Base-by-base conservation (phyloP, 2,888 invertebrate species). In the Meliscaeva auricollis region DNA sequence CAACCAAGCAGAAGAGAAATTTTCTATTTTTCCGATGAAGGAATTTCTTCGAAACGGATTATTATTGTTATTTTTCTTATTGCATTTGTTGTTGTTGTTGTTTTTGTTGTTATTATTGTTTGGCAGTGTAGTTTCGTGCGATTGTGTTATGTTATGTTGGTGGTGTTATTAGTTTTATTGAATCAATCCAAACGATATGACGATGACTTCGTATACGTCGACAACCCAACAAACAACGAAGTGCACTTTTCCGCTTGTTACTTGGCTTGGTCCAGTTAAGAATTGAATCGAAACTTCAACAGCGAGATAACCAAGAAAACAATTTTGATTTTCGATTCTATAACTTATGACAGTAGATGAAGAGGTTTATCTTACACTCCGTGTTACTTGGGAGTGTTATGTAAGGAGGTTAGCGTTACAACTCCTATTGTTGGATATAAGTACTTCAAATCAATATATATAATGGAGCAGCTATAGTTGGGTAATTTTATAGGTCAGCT, bases 241-340 rank as follows among this genome's bases (percentile, higher is more conserved):
- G 87, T 87, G 87, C 75, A 87, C 83, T 88, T 87, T 88, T 88
- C 88, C 87, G 87, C 87, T 88, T 87, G 87, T 88, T 88, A 88
- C 85, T 87, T 87, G 83, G 81, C 69, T 87, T 87, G 87, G 87
- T 87, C 87, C 87, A 87, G 87, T 87, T 87, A 77, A 75, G 74
- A 38, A 35, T 20, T 7, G 13, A 66, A 35, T 35, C 13, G 30
- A 60, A 60, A 6, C 9, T 41, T 3, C 41, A 8, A 66, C 11
- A 81, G n/a, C n/a, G n/a, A n/a, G 82, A 77, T 87, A 85, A 73
- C 87, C 87, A 85, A 83, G 85, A 85, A 83, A 83, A 87, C 78
- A 78, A 85, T 85, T 85, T 82, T 80, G 81, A 82, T 87, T 77
- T 88, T 76, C 3, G 17, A 68, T 56, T 79, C 74, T 75, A n/a